Conservation (phyloP, 2,797 vertebrate species). For the Sebastes vulpes region DNA sequence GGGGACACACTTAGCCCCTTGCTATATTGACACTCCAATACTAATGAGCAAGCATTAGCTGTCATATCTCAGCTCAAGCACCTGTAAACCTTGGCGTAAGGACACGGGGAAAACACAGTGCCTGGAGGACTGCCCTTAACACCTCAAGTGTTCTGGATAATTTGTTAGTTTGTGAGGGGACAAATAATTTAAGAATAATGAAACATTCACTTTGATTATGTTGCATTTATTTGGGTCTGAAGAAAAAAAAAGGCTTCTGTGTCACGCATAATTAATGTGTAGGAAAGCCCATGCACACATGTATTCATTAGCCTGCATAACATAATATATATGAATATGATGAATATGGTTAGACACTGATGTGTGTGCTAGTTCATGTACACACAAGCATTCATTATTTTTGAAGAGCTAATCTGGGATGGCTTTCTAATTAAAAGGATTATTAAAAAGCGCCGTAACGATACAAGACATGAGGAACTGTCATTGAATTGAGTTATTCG, state of each 20-base stretch:
- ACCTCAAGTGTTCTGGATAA: slow-evolving; percentile 1
- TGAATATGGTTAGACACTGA: slow-evolving; percentile 1
- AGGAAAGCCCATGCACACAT: background rate
- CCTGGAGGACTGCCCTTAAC: background rate
- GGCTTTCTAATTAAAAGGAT: slow-evolving; percentile 51
- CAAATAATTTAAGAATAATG: slow-evolving; percentile 13
- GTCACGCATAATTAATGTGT: background rate
- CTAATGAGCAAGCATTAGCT: slow-evolving; percentile 37
- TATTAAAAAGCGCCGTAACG: slow-evolving; percentile 30
- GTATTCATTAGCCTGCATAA: background rate
- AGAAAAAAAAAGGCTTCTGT: background rate
- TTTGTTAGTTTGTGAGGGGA: background rate
- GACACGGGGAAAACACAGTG: background rate
- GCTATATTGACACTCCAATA: background rate
- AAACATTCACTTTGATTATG: background rate
- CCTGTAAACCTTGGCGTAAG: slow-evolving; percentile 14
- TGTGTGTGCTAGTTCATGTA: background rate
- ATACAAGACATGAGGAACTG: slow-evolving; percentile 13
- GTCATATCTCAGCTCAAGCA: slow-evolving; percentile 20
- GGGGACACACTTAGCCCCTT: background rate
- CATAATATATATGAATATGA: background rate
- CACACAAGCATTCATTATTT: slow-evolving; percentile 21
- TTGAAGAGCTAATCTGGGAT: slow-evolving; percentile 28
- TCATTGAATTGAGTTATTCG: slow-evolving; percentile 35
- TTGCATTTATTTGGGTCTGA: background rate